Evolutionary conservation across 1,140 invertebrate genomes (phyloP).

Genomic region (Drosophila arawakana): DNA sequence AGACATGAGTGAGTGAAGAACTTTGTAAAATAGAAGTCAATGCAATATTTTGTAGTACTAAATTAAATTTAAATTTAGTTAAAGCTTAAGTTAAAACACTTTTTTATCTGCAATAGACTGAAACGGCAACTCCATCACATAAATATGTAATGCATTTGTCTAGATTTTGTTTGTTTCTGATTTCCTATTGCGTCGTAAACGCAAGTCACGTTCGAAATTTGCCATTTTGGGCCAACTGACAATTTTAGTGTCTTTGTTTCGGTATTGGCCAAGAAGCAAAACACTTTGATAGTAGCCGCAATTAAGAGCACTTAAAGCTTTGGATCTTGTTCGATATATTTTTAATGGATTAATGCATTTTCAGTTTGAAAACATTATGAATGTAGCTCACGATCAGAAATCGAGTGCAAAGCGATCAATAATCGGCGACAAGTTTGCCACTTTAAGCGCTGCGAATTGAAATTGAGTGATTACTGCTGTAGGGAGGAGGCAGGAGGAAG

Average conservation of each 20-base stretch:
- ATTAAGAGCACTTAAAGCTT: conserved; percentile 29
- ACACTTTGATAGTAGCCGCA: conserved; percentile 56
- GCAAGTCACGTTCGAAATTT: conserved; percentile 28
- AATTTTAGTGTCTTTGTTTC: conserved; percentile 25
- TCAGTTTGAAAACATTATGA: conserved; percentile 32
- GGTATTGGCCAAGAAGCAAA: conserved; percentile 14
- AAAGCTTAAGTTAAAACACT: not conserved
- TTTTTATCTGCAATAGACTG: not conserved
- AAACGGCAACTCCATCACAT: not conserved
- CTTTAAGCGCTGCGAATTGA: conserved; percentile 58
- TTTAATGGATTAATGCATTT: conserved; percentile 66
- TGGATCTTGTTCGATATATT: conserved; percentile 75
- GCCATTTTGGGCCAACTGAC: conserved; percentile 26
- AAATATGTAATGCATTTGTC: not conserved
- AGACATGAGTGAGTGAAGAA: no score
- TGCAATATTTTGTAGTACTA: not conserved
- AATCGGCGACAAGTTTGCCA: conserved; percentile 44
- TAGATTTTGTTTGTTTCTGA: not conserved
- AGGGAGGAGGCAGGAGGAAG: not conserved
- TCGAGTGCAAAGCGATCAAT: conserved; percentile 30
- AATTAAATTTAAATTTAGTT: not conserved
- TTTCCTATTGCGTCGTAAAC: conserved; percentile 8
- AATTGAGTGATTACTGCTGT: conserved; percentile 70
- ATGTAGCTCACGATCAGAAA: conserved; percentile 77
- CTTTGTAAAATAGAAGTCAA: not conserved